Percentiles rank a stretch among this genome's conserved stretches.
Evolutionary conservation across 2,113 vertebrate species (phyloP).

Genomic region (Ciconia maguari): DNA sequence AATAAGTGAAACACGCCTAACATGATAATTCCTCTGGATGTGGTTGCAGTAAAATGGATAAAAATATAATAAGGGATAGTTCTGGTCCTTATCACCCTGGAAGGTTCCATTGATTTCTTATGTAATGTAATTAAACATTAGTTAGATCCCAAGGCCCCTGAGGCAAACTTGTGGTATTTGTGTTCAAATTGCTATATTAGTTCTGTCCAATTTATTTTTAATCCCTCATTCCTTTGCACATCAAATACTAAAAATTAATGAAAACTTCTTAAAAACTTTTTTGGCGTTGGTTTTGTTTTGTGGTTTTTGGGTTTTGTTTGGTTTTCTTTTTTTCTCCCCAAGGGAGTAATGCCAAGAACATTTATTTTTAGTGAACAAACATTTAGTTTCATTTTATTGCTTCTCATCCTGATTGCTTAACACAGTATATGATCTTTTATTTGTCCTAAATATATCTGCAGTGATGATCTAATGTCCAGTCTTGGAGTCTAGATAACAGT

Average conservation of each 20-base stretch:
- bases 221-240: background rate
- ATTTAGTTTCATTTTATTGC: background rate
- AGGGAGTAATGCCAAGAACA: background rate
- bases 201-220: slow-evolving; percentile 35
- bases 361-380: background rate
- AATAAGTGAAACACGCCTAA: background rate
- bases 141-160: background rate
- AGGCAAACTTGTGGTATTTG: background rate
- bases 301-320: background rate
- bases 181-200: slow-evolving; percentile 17
- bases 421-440: background rate
- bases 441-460: background rate
- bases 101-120: slow-evolving; percentile 10
- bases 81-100: slow-evolving; percentile 17
- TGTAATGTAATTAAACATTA: slow-evolving; percentile 30
- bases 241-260: background rate
- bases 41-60: background rate
- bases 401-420: background rate
- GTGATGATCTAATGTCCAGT: background rate
- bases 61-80: background rate
- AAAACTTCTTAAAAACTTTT: background rate
- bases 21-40: background rate
- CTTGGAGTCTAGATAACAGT: background rate
- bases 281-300: fast-evolving
- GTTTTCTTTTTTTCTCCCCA: background rate